phyloP scores from a whole-genome alignment of 2,888 invertebrate species.

The Macrosoma leucophasiata region DNA sequence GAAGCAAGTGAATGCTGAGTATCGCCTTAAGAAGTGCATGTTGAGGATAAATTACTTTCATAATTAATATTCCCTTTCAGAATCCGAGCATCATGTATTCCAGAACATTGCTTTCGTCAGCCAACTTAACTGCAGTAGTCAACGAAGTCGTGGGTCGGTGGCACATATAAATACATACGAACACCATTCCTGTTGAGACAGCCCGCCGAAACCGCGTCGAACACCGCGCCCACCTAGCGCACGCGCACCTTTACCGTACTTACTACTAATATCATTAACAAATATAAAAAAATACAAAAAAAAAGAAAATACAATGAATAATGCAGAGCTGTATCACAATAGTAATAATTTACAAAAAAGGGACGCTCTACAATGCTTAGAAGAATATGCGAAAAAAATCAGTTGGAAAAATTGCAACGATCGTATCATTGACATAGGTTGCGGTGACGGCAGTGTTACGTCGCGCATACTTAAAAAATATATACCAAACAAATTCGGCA shows the following conservation, averaged over 20 bases:
- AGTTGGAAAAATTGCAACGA: constrained; percentile 67
- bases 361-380: constrained; percentile 73
- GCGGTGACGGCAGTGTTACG: constrained; percentile 82
- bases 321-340: constrained; percentile 80
- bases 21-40: too few species aligned
- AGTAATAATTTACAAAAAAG: constrained; percentile 81
- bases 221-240: constrained; percentile 43
- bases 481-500: constrained; percentile 70
- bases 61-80: too few species aligned
- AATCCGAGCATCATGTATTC: too few species aligned
- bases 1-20: too few species aligned
- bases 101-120: constrained; percentile 17
- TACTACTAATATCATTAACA: constrained; percentile 25
- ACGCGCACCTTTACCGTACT: constrained; percentile 37
- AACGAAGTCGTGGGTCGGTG: constrained; percentile 36
- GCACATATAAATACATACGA: constrained; percentile 61
- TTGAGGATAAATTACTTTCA: too few species aligned
- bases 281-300: constrained; percentile 16
- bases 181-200: constrained; percentile 43
- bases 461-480: constrained; percentile 77
- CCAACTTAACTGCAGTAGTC: constrained; percentile 30
- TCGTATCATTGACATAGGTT: constrained; percentile 81
- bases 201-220: constrained; percentile 53
- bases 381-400: constrained; percentile 76
- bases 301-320: constrained; percentile 67